Evolutionary conservation across 2,888 invertebrate species (phyloP), one percentile per base, ranked within the genome.

Genomic region (Sympetrum striolatum): DNA sequence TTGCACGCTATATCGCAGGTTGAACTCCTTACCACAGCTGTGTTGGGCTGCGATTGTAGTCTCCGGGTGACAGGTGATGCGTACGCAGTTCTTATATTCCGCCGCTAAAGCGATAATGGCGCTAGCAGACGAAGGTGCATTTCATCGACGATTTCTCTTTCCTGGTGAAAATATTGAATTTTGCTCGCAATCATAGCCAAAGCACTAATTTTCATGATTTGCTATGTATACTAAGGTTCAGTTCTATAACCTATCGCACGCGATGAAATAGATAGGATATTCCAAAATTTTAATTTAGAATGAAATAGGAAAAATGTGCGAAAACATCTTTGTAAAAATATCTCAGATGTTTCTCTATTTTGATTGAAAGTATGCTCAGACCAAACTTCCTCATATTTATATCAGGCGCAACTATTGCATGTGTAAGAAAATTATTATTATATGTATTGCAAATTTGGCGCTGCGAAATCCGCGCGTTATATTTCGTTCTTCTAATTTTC

Each of bases 11-110:
- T 37, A 37, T 60, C 60, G 8, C 86, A 35, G 37, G 14, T 25
- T 37, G 64, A 18, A 86, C 14, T 64, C 60, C 12, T 37, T 39
- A 60, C 86, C 58, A 86, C 86, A 86, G 86, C 86, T 86, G 86
- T 86, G 37, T 60, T 86, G 86, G 60, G 60, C 86, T 60, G 25
- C 58, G 81, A 48, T 44, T 53, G 35, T 82, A 15, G 31, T 37
- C 86, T 64, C 86, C 60, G 18, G 37, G 37, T 60, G 37, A 64
- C 37, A 86, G 60, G 73, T 73, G 25, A 35, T 22, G 37, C 12
- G 60, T 64, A 25, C 35, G 25, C 35, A 86, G 86, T 86, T 39
- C 86, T 37, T 8, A 0, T 10, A 60, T 37, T 86, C 4, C 18
- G 37, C 86, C 86, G 37, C 37, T 22, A 35, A n/a, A 37, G 64